Evolutionary conservation across 2,113 vertebrate species (phyloP), one percentile per base, ranked within the genome.

Genomic region (Taxidea taxus): DNA sequence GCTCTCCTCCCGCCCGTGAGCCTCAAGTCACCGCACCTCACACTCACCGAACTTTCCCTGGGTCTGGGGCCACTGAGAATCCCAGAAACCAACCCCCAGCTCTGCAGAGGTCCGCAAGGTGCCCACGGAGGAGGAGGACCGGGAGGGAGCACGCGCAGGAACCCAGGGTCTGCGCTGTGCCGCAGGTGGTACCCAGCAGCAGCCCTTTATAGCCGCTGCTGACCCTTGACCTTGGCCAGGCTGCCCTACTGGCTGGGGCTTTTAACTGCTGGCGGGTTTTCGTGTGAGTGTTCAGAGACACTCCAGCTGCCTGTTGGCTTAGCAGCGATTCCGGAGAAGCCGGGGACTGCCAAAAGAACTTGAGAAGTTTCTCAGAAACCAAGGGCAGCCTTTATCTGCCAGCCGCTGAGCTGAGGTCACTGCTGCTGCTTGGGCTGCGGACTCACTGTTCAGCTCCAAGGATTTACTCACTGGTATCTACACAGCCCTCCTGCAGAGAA

Each of bases 291-390:
- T 90, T 37, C 70, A 15, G 83, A 94, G 39, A 66, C 2, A 0
- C 34, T 87, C 68, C 97, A 96, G 97, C 96, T 97, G 91, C n/a
- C 77, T 77, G 34, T 54, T 93, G 72, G 80, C 87, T 96, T 14
- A 68, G 82, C 54, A 5, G 18, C 0, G 4, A 58, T 91, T 91
- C 44, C 3, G 7, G 44, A 82, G 80, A 86, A 92, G 64, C 64
- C 3, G 1, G 4, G 2, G 27, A 56, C 70, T 85, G 96, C 90
- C 87, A 83, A 51, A 37, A 62, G 31, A 77, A 66, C 42, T 87
- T 70, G 54, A 56, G 13, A 90, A 82, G 20, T 96, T 98, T 87
- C 94, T 97, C 85, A 91, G 97, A 96, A 98, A 92, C 77, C 25
- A 1, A 64, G 84, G 70, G 60, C 86, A 93, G 56, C 16, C 9